Evolutionary conservation across 2,888 invertebrate species (phyloP).

Genomic region (Encarsia formosa): DNA sequence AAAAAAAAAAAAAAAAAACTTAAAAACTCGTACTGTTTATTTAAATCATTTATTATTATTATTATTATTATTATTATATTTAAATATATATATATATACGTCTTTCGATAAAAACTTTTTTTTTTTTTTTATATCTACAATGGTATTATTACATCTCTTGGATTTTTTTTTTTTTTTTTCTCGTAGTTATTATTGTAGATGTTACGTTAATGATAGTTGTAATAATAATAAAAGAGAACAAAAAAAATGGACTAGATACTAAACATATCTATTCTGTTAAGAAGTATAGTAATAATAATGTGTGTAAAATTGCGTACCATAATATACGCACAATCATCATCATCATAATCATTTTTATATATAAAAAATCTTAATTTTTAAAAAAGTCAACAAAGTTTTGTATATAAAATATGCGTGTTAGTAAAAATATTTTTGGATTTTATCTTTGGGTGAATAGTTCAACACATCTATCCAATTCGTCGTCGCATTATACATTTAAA

Average conservation of each 20-base stretch:
- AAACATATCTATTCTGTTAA: conserved; percentile 34
- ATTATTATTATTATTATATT: not conserved
- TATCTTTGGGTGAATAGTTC: conserved; percentile 42
- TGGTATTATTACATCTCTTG: not conserved
- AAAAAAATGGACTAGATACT: conserved; percentile 38
- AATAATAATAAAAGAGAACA: too few species aligned
- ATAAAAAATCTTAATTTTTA: not conserved
- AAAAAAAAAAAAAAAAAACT: too few species aligned
- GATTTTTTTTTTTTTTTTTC: too few species aligned
- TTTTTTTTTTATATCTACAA: conserved; percentile 1
- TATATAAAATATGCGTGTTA: conserved; percentile 35
- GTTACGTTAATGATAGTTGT: too few species aligned
- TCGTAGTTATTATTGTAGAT: too few species aligned
- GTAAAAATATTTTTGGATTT: conserved; percentile 48
- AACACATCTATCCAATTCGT: conserved; percentile 13
- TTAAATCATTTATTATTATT: not conserved
- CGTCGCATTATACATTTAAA: too few species aligned
- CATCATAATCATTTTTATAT: conserved; percentile 2
- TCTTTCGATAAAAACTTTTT: not conserved
- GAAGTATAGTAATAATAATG: conserved; percentile 27
- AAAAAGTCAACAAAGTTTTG: conserved; percentile 10
- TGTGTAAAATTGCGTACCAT: not conserved
- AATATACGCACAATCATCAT: too few species aligned
- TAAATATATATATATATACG: not conserved
- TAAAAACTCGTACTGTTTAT: not conserved